Evolutionary conservation across 1,140 invertebrate species (phyloP).

Genomic region (Rhizoglyphus robini): DNA sequence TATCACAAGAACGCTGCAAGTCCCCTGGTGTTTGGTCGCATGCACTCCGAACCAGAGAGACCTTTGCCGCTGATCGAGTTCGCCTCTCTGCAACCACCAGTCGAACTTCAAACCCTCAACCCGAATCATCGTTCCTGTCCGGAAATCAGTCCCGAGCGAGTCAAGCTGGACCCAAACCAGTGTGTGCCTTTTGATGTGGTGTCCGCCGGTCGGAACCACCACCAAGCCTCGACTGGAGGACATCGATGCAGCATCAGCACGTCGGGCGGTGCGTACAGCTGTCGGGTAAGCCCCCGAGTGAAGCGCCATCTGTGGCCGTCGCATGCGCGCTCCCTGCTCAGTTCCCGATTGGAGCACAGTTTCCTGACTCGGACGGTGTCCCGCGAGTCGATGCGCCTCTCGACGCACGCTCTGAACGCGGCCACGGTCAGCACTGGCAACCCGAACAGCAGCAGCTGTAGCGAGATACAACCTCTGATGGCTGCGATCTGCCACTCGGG

Average conservation of each 20-base stretch:
- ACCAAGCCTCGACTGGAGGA: background rate
- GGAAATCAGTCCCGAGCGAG: constrained; percentile 26
- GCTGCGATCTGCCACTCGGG: constrained; percentile 20
- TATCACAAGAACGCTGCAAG: constrained; percentile 18
- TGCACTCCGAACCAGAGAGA: constrained; percentile 29
- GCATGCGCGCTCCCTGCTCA: constrained; percentile 26
- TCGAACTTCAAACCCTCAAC: constrained; percentile 15
- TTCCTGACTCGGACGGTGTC: constrained; percentile 28
- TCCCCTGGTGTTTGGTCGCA: constrained; percentile 24
- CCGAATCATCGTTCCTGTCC: constrained; percentile 27
- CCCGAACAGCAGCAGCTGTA: background rate
- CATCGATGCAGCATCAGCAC: background rate
- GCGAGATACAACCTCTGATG: constrained; percentile 19
- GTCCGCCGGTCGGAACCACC: background rate
- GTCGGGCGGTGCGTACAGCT: background rate
- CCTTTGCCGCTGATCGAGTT: constrained; percentile 26
- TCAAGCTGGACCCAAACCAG: background rate
- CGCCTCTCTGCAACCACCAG: constrained; percentile 1
- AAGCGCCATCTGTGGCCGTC: constrained; percentile 28
- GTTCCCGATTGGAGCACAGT: constrained; percentile 27
- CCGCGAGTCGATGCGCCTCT: constrained; percentile 27
- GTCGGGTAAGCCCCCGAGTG: constrained; percentile 2
- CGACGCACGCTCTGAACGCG: constrained; percentile 21
- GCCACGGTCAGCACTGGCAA: background rate
- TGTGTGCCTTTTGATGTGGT: background rate